Percentiles rank a stretch among this genome's conserved stretches.
Evolutionary conservation across 2,888 invertebrate species (phyloP).

Genomic region (Diplolepis rosae): DNA sequence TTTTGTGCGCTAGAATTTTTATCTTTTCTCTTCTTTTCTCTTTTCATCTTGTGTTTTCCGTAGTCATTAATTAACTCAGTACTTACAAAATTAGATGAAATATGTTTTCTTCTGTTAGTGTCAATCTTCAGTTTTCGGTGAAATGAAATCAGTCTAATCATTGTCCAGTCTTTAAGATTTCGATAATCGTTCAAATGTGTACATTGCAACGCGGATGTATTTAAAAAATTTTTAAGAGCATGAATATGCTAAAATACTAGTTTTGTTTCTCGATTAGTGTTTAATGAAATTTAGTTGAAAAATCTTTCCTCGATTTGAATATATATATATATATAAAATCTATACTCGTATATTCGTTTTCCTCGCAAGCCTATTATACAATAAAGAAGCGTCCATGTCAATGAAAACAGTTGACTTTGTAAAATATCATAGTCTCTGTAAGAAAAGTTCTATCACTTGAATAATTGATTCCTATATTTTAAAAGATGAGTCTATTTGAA

Average conservation of each 20-base stretch:
- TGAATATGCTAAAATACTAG: neutral
- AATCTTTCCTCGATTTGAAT: constrained; percentile 6
- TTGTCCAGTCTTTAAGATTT: neutral
- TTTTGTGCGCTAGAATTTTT: constrained; percentile 10
- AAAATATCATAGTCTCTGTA: neutral
- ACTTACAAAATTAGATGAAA: neutral
- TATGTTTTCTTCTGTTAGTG: neutral
- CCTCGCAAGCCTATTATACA: neutral
- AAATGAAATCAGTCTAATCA: neutral
- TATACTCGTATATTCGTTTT: neutral
- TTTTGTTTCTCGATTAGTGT: neutral
- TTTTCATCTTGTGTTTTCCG: constrained; percentile 7
- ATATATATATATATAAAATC: too few relatives aligned
- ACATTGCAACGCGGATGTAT: too few relatives aligned
- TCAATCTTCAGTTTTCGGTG: neutral
- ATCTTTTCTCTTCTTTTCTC: constrained; percentile 8
- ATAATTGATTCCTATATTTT: neutral
- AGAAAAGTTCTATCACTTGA: neutral
- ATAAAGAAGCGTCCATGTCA: neutral
- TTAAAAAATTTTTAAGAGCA: neutral
- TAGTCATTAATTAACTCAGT: constrained; percentile 25
- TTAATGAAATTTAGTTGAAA: neutral
- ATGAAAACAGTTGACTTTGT: constrained; percentile 2
- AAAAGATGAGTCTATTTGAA: neutral
- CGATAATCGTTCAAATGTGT: neutral